Percentiles rank a stretch among this genome's conserved stretches.
Conservation (phyloP, 1,140 invertebrate genomes). For the Procambarus clarkii region DNA sequence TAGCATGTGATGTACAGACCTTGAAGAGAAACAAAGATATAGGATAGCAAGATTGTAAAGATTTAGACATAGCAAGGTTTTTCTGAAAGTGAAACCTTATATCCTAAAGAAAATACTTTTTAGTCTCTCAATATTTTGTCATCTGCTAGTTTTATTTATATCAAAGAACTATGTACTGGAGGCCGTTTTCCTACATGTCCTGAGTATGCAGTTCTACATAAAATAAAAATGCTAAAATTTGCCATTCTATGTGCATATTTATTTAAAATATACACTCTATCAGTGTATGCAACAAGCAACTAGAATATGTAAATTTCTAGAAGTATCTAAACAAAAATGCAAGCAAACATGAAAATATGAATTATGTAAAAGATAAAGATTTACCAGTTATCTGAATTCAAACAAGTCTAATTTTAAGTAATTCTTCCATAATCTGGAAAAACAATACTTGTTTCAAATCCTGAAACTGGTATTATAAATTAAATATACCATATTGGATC, state of each 20-base stretch:
- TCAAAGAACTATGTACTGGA: constrained; percentile 54
- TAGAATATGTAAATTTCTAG: constrained; percentile 1
- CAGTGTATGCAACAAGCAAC: constrained; percentile 44
- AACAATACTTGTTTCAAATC: constrained; percentile 33
- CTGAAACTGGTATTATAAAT: constrained; percentile 12
- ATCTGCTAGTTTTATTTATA: constrained; percentile 26
- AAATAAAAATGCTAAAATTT: constrained; percentile 52
- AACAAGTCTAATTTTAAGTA: constrained; percentile 23
- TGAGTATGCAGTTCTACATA: constrained; percentile 55
- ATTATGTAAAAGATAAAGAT: constrained; percentile 9
- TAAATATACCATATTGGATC: constrained; percentile 30
- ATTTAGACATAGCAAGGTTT: constrained; percentile 6
- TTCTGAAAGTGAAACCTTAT: background rate
- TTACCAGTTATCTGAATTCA: constrained; percentile 16
- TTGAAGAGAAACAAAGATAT: background rate
- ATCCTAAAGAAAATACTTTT: constrained; percentile 15
- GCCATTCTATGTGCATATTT: constrained; percentile 33
- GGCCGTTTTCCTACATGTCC: constrained; percentile 64
- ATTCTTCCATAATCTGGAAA: constrained; percentile 18
- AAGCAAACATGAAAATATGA: constrained; percentile 39
- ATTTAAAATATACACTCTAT: constrained; percentile 40
- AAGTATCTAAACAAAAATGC: constrained; percentile 25
- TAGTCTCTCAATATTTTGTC: constrained; percentile 19
- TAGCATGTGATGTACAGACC: background rate
- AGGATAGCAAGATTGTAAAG: constrained; percentile 20